These are phyloP conservation scores for Piscicola geometra DNA, from an alignment of 2,888 invertebrate species.

Conservation along the genomic window DNA sequence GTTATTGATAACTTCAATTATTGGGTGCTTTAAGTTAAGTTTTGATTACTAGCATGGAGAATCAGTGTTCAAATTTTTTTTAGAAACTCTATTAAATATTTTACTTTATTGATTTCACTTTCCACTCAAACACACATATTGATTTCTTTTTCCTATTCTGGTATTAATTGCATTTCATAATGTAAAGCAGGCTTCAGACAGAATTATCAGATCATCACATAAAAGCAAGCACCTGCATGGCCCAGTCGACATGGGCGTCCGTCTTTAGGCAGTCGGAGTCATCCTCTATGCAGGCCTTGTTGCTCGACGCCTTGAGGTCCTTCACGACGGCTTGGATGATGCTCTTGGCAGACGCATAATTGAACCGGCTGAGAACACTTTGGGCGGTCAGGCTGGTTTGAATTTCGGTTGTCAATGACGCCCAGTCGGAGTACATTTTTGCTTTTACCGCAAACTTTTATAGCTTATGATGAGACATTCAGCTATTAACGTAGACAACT, in stretches of 20 bases:
- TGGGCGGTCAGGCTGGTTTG: constrained; percentile 54
- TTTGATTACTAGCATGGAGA: too few species aligned
- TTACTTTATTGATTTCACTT: too few species aligned
- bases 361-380: constrained; percentile 69
- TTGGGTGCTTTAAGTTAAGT: too few species aligned
- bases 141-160: too few species aligned
- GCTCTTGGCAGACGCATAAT: constrained; percentile 69
- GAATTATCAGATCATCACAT: neutral
- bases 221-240: constrained; percentile 67
- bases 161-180: too few species aligned
- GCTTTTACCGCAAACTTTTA: neutral
- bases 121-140: too few species aligned
- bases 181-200: too few species aligned
- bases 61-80: too few species aligned
- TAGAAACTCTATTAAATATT: too few species aligned
- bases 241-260: constrained; percentile 68
- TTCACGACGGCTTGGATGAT: constrained; percentile 76
- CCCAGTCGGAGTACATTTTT: constrained; percentile 58
- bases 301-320: constrained; percentile 69
- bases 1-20: too few species aligned
- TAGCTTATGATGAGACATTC: neutral
- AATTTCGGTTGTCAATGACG: constrained; percentile 54
- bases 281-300: constrained; percentile 64
- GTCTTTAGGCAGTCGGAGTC: constrained; percentile 75
- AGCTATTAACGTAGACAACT: neutral